A percentile compares a stretch with the other conserved stretches of the same genome.
Conservation (phyloP, 2,113 vertebrate genomes). For the Puma concolor region DNA sequence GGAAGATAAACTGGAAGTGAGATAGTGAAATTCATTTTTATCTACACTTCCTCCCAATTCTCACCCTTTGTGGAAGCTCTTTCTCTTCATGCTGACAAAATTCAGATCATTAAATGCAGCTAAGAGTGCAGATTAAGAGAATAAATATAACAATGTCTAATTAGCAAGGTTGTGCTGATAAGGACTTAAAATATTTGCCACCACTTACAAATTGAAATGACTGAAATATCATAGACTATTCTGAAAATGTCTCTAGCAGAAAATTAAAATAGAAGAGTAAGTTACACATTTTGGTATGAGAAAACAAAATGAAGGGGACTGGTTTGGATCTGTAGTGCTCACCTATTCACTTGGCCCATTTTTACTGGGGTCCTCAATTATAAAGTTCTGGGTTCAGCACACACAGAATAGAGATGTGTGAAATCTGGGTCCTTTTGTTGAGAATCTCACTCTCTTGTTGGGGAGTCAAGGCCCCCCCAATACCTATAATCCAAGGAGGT, state of each 20-base stretch:
- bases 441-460: not conserved
- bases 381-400: not conserved
- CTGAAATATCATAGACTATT: not conserved
- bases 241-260: not conserved
- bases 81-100: slow-evolving; percentile 65
- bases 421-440: not conserved
- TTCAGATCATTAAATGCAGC: slow-evolving; percentile 61
- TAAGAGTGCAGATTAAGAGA: not conserved
- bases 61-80: slow-evolving; percentile 59
- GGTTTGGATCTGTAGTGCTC: not conserved
- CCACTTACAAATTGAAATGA: not conserved
- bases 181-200: slow-evolving; percentile 13
- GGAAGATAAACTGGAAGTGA: slow-evolving; percentile 76
- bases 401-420: not conserved
- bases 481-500: not conserved
- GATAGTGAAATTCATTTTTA: slow-evolving; percentile 76
- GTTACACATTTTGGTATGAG: not conserved
- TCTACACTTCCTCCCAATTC: slow-evolving; percentile 62
- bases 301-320: not conserved
- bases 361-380: not conserved
- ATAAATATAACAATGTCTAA: not conserved
- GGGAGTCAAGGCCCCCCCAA: not conserved
- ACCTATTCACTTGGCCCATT: not conserved
- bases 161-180: not conserved
- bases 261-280: not conserved